Base-by-base conservation (phyloP, 2,113 vertebrate genomes). In the Gymnorhina tibicen region DNA sequence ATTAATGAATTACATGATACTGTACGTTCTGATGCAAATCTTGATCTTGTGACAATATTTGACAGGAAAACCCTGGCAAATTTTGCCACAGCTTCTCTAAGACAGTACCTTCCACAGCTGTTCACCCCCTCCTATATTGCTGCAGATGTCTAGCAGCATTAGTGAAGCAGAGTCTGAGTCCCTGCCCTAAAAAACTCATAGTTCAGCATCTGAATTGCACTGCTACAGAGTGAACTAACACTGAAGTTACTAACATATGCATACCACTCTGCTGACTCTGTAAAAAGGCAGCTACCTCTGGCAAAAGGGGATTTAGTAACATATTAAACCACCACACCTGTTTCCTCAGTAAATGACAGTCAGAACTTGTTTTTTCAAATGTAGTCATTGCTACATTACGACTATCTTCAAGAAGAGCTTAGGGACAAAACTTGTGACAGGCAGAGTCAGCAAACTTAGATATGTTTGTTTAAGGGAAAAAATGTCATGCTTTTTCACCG, bases 301-400 rank as follows among this genome's bases (percentile, higher is more conserved):
- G 37, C 58, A 96, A 74, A 69, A 39, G 17, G 30, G 55, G 46
- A 88, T 88, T 94, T 92, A 93, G 92, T 92, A 92, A 96, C 42
- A 79, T 76, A 93, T 97, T 92, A 96, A 96, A 74, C 76, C 42
- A 93, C 88, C 92, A 88, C 92, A 94, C 82, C 94, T 94, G 58
- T 69, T 90, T 89, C 67, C 49, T 35, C 58, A 72, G 44, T 56
- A 81, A 91, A 64, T 49, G 47, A 76, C n/a, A 72, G 35, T 26
- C 52, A 82, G 86, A 93, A 83, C 41, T 60, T 69, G 24, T 20
- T 88, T 93, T 93, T 66, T 46, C 22, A 76, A 83, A 84, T 2
- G 7, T 21, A 30, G n/a, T 62, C 46, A 83, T 46, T 84, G 58
- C 20, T 83, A 30, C 27, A 72, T 30, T 67, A 42, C 30, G 42